Percentiles rank a stretch among this genome's conserved stretches.
Evolutionary conservation across 1,140 invertebrate genomes (phyloP).

Genomic region (Zaprionus kolodkinae): DNA sequence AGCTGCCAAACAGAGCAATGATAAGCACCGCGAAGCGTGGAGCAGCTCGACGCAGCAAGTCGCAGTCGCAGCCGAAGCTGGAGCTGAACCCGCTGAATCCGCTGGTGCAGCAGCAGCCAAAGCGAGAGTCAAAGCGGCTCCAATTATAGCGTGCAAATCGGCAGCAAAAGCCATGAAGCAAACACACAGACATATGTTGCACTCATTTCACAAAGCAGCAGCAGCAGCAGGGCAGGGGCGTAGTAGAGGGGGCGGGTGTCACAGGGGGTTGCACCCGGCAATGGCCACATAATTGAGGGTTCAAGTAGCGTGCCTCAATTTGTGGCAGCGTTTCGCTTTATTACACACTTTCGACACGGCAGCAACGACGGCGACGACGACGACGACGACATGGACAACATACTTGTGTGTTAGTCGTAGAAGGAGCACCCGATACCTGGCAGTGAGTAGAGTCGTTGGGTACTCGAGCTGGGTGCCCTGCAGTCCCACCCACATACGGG

Average conservation of each 20-base stretch:
- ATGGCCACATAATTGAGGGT: conserved; percentile 80
- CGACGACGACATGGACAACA: conserved; percentile 4
- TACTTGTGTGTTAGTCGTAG: neutral
- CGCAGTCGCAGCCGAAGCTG: neutral
- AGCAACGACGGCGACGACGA: conserved; percentile 32
- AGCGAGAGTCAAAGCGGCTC: conserved; percentile 48
- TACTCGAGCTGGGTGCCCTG: neutral
- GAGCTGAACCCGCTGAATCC: conserved; percentile 1
- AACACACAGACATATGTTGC: conserved; percentile 73
- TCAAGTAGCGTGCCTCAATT: conserved; percentile 79
- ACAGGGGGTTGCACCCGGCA: conserved; percentile 35
- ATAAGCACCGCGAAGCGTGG: conserved; percentile 62
- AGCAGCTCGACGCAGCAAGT: conserved; percentile 2
- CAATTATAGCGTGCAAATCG: conserved; percentile 78
- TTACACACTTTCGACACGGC: conserved; percentile 80
- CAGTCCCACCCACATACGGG: neutral
- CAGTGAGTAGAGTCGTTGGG: neutral
- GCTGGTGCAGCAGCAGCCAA: neutral
- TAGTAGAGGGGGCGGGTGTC: neutral
- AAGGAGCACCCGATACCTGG: conserved; percentile 16
- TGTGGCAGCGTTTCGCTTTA: conserved; percentile 77
- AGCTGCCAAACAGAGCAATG: conserved; percentile 77
- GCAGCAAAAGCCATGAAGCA: conserved; percentile 70
- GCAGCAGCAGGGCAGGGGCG: neutral
- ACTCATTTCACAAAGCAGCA: conserved; percentile 63